Percentiles rank a stretch among this genome's conserved stretches.
Conservation (phyloP, 2,797 vertebrate genomes). For the Balearica regulorum region DNA sequence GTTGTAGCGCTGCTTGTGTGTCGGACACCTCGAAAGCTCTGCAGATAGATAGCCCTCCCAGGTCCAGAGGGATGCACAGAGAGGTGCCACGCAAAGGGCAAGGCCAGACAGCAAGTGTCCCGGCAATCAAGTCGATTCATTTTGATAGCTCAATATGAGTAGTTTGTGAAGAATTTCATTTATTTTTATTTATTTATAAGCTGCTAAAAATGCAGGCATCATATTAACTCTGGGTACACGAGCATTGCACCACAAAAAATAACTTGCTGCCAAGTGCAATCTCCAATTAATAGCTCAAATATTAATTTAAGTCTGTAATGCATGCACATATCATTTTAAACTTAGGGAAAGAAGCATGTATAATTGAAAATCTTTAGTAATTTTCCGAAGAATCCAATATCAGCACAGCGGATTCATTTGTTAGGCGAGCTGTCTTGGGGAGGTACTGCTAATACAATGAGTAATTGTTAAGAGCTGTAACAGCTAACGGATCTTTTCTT, state of each 20-base stretch:
- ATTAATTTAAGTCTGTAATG: slow-evolving; percentile 12
- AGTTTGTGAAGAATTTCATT: neutral
- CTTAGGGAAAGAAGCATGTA: neutral
- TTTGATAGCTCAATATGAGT: neutral
- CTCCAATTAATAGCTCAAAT: slow-evolving; percentile 16
- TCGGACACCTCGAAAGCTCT: neutral
- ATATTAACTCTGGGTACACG: neutral
- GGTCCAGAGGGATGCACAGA: neutral
- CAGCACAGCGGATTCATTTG: neutral
- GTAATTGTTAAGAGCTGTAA: neutral
- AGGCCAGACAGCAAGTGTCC: neutral
- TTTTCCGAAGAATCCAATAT: neutral
- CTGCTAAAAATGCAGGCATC: neutral
- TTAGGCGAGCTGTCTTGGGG: neutral
- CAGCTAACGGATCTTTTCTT: neutral
- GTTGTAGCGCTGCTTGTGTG: neutral
- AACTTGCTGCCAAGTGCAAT: neutral
- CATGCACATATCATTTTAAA: neutral
- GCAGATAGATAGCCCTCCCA: neutral
- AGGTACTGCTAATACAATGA: neutral
- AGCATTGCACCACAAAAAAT: neutral
- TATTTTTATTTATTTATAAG: neutral
- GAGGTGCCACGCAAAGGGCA: neutral
- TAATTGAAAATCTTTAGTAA: slow-evolving; percentile 17
- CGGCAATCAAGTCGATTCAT: neutral